phyloP scores from a whole-genome alignment of 2,797 vertebrate species.

The Lacerta bilineata region DNA sequence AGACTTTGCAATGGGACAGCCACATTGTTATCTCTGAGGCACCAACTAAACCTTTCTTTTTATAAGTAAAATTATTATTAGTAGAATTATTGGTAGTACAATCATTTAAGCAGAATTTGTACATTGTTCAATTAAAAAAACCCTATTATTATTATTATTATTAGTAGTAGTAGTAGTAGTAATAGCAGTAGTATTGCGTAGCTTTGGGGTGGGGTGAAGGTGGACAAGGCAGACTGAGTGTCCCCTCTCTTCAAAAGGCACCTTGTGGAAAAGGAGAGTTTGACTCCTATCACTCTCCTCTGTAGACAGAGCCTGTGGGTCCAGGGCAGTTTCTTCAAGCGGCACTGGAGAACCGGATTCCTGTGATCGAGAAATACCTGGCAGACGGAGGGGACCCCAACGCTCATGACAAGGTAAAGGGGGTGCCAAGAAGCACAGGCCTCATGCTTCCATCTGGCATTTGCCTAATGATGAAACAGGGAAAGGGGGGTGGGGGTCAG shows the following conservation, averaged over 20 bases:
- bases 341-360: slow-evolving; percentile 83
- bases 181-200: too few relatives aligned
- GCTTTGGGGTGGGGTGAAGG: not conserved
- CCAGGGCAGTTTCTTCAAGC: slow-evolving; percentile 82
- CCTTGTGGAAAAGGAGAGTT: not conserved
- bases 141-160: too few relatives aligned
- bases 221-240: not conserved
- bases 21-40: not conserved
- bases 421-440: not conserved
- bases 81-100: too few relatives aligned
- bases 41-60: not conserved
- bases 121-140: too few relatives aligned
- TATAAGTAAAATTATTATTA: not conserved
- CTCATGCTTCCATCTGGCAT: too few relatives aligned
- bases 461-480: too few relatives aligned
- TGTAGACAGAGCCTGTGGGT: slow-evolving; percentile 79
- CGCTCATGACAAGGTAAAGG: slow-evolving; percentile 80
- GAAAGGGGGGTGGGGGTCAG: not conserved
- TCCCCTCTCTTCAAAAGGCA: too few relatives aligned
- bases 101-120: too few relatives aligned
- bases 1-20: not conserved
- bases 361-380: slow-evolving; percentile 86
- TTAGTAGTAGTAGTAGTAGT: too few relatives aligned
- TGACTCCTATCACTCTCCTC: not conserved
- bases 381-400: slow-evolving; percentile 82